A percentile compares a stretch with the other conserved stretches of the same genome.
phyloP scores from a whole-genome alignment of 2,113 vertebrate species.

The Datnioides undecimradiatus region DNA sequence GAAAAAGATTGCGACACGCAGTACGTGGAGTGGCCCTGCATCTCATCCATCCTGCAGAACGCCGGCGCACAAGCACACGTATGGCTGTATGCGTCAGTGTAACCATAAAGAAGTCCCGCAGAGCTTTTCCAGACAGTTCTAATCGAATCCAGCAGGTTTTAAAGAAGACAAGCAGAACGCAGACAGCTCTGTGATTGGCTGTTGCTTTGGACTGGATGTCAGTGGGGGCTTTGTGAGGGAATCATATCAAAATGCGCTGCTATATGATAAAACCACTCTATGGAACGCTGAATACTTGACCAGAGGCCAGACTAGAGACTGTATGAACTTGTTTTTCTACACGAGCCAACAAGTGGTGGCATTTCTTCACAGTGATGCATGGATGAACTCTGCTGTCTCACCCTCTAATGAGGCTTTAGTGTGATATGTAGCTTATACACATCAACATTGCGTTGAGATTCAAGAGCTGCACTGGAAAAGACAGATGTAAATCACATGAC shows the following conservation, averaged over 20 bases:
- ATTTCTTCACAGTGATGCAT: too few species aligned
- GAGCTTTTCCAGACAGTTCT: background rate
- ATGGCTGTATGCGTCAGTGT: too few species aligned
- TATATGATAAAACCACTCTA: too few species aligned
- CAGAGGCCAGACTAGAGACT: too few species aligned
- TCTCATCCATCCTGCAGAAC: background rate
- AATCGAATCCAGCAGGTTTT: background rate
- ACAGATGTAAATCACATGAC: background rate
- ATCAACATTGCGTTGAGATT: background rate
- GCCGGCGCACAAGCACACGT: too few species aligned
- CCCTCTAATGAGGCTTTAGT: background rate
- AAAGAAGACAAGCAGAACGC: background rate
- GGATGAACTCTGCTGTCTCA: background rate
- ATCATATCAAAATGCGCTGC: too few species aligned
- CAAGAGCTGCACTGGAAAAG: background rate
- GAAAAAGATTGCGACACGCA: background rate
- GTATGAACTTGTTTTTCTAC: too few species aligned
- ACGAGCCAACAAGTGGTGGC: too few species aligned
- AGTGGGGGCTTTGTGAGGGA: too few species aligned
- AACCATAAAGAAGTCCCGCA: background rate
- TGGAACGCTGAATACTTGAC: too few species aligned
- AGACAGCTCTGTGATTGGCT: background rate
- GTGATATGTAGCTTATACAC: background rate
- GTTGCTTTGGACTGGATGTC: background rate
- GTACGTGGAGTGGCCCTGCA: background rate